Evolutionary conservation across 2,888 invertebrate genomes (phyloP), one percentile per base, ranked within the genome.

Genomic region (Rotaria magnacalcarata): DNA sequence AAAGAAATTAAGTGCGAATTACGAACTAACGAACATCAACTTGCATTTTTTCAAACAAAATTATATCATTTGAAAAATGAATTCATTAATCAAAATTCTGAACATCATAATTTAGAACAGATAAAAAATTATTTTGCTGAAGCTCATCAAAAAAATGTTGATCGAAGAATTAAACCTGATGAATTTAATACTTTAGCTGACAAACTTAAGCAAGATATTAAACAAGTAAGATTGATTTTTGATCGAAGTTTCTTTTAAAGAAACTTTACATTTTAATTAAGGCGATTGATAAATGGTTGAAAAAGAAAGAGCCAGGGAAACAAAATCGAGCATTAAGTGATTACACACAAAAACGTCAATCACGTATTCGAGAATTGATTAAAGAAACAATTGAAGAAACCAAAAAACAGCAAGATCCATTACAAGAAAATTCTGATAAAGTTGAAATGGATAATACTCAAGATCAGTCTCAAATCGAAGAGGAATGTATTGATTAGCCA

Each of bases 251-350:
- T n/a, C n/a, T 8, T n/a, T n/a, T 3, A n/a, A 27, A 24, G 8
- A 24, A 56, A 24, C 8, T 56, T 8, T 56, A 5, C 3, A 5
- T 56, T 24, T 24, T 58, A 8, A n/a, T 60, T 67, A 27, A 67
- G 67, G 67, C 67, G 3, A 67, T 67, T 67, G 67, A 67, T 67
- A 67, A 67, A 67, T 67, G 67, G 67, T 67, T 67, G 11, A 67
- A 67, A 67, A 34, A 19, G 34, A 67, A 67, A 67, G 67, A 67
- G 19, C 27, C 27, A 5, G 67, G 67, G 1, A 67, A 67, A 67
- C 67, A 67, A 67, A 67, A 67, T 67, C 67, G 67, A 14, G 67
- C 67, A 34, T 67, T 67, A 34, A 67, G 67, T 67, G 67, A 67
- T 41, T 67, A 67, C 34, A 19, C 67, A 34, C 67, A 67, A 67